Evolutionary conservation across 2,888 invertebrate species (phyloP).

Genomic region (Steromphala cineraria): DNA sequence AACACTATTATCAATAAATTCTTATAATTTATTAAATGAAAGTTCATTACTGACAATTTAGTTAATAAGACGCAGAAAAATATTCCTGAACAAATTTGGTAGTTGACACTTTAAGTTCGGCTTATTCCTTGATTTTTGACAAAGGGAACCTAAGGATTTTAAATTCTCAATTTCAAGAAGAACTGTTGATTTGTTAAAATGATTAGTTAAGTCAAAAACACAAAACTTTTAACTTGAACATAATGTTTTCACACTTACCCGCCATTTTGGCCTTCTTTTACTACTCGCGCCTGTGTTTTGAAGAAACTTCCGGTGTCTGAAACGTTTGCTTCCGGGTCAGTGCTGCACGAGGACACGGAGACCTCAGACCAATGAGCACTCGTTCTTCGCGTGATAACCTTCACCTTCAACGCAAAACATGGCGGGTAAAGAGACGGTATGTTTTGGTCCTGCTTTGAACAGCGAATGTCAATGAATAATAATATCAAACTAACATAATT

Average conservation of each 20-base stretch:
- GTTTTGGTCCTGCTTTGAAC: conserved; percentile 8
- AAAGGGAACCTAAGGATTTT: no score
- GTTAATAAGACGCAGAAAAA: no score
- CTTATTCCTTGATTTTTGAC: no score
- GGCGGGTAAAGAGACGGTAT: conserved; percentile 45
- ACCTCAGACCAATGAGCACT: conserved; percentile 28
- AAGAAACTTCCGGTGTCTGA: conserved; percentile 10
- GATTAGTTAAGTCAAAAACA: no score
- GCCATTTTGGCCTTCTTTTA: conserved; percentile 30
- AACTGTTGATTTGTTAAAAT: no score
- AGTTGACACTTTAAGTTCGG: no score
- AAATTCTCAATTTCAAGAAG: no score
- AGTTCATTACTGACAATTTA: no score
- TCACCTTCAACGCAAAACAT: conserved; percentile 47
- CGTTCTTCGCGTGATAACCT: conserved; percentile 36
- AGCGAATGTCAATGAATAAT: conserved; percentile 3
- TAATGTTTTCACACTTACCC: conserved; percentile 25
- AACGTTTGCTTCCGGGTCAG: conserved; percentile 32
- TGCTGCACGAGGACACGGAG: not conserved
- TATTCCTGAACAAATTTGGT: no score
- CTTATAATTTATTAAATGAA: no score
- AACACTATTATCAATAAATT: no score
- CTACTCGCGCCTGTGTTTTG: conserved; percentile 19
- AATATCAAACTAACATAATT: not conserved
- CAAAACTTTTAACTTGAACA: no score